Evolutionary conservation across 2,113 vertebrate species (phyloP).

Genomic region (Eulemur macaco): DNA sequence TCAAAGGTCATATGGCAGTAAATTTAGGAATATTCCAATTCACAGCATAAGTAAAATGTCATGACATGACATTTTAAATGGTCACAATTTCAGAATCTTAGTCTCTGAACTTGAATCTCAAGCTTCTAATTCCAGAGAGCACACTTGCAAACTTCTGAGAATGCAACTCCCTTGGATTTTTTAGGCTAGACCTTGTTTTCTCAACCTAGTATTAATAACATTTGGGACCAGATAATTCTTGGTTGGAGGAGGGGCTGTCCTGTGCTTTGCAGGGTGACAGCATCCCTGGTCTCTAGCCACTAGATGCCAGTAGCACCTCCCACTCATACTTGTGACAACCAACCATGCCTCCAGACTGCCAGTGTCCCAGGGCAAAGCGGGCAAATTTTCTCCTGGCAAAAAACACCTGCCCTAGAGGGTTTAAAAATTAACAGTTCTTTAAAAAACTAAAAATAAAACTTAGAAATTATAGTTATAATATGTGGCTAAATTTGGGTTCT

Average conservation of each 20-base stretch:
- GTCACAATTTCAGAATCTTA: neutral
- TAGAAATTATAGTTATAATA: neutral
- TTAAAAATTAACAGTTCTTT: neutral
- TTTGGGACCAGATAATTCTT: neutral
- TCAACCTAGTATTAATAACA: neutral
- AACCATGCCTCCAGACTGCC: neutral
- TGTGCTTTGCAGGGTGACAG: neutral
- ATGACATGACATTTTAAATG: neutral
- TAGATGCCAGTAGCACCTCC: neutral
- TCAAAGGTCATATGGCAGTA: neutral
- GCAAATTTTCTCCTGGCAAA: neutral
- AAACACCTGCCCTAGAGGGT: neutral
- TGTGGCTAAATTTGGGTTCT: neutral
- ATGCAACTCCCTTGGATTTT: neutral
- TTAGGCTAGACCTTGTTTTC: neutral
- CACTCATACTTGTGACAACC: neutral
- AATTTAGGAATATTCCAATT: neutral
- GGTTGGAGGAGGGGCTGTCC: accelerated
- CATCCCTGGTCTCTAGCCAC: too few species aligned
- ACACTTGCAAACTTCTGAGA: neutral
- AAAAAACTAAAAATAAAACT: neutral
- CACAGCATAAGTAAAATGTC: neutral
- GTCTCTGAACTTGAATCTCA: neutral
- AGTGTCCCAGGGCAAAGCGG: neutral
- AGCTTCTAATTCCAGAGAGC: neutral